These are phyloP conservation scores for Nysson spinosus DNA, from an alignment of 2,888 invertebrate genomes.

Conservation along the genomic window DNA sequence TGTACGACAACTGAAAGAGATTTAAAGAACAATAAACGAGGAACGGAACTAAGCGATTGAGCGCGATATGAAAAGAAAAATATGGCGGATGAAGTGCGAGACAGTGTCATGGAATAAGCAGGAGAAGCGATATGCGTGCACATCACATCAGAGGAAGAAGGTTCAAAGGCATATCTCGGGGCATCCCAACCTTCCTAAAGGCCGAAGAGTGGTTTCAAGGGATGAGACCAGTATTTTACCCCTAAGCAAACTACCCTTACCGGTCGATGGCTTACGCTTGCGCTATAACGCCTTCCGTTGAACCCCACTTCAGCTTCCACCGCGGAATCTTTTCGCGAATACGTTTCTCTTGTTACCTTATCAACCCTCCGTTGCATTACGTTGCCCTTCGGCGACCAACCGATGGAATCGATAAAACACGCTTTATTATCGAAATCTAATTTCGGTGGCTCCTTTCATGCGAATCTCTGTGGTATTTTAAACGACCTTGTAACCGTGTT, in stretches of 20 bases:
- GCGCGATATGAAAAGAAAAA: conserved; percentile 4
- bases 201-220: conserved; percentile 14
- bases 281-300: conserved; percentile 40
- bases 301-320: conserved; percentile 8
- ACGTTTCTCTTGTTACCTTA: too few relatives aligned
- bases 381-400: too few relatives aligned
- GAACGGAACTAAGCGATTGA: neutral
- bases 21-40: too few relatives aligned
- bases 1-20: too few relatives aligned
- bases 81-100: conserved; percentile 17
- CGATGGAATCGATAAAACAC: too few relatives aligned
- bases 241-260: conserved; percentile 56
- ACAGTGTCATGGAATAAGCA: conserved; percentile 23
- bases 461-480: too few relatives aligned
- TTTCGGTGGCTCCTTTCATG: too few relatives aligned
- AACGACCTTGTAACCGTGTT: too few relatives aligned
- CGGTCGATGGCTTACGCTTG: conserved; percentile 65
- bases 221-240: conserved; percentile 32
- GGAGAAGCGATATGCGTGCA: conserved; percentile 42
- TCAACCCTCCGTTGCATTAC: too few relatives aligned
- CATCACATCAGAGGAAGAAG: conserved; percentile 36
- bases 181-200: conserved; percentile 30
- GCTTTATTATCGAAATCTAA: too few relatives aligned
- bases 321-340: conserved; percentile 5
- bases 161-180: conserved; percentile 44